Evolutionary conservation across 2,797 vertebrate genomes (phyloP).

Genomic region (Ibycter americanus): DNA sequence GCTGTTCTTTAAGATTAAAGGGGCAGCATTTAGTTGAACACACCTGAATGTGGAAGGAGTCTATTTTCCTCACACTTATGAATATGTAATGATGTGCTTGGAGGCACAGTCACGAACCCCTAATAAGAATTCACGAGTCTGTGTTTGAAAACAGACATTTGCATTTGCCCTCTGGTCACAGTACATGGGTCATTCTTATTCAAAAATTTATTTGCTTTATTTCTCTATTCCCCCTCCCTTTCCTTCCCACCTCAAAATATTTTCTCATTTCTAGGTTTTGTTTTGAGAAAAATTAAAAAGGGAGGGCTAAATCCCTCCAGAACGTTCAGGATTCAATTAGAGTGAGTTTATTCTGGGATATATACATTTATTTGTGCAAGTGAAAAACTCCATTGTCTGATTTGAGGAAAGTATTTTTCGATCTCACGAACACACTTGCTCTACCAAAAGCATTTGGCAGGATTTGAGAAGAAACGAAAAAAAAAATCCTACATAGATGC

Average conservation of each 20-base stretch:
- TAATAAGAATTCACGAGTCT: constrained; percentile 73
- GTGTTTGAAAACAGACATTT: constrained; percentile 78
- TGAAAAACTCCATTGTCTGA: constrained; percentile 43
- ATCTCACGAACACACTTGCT: neutral
- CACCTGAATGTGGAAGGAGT: constrained; percentile 71
- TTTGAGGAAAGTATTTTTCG: neutral
- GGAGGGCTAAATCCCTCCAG: constrained; percentile 8
- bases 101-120: constrained; percentile 69
- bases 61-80: constrained; percentile 61
- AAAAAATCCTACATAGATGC: neutral
- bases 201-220: constrained; percentile 72
- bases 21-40: constrained; percentile 58
- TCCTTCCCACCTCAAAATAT: constrained; percentile 49
- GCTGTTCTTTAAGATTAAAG: constrained; percentile 59
- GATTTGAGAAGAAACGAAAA: neutral
- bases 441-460: neutral
- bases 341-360: constrained; percentile 5
- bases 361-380: constrained; percentile 1
- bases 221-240: constrained; percentile 51
- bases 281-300: constrained; percentile 47
- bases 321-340: constrained; percentile 42
- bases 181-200: constrained; percentile 74
- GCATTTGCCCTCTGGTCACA: constrained; percentile 78
- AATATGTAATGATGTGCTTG: constrained; percentile 71
- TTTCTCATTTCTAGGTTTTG: constrained; percentile 49